Conservation (phyloP, 2,888 invertebrate genomes). For the Diaprepes abbreviatus region DNA sequence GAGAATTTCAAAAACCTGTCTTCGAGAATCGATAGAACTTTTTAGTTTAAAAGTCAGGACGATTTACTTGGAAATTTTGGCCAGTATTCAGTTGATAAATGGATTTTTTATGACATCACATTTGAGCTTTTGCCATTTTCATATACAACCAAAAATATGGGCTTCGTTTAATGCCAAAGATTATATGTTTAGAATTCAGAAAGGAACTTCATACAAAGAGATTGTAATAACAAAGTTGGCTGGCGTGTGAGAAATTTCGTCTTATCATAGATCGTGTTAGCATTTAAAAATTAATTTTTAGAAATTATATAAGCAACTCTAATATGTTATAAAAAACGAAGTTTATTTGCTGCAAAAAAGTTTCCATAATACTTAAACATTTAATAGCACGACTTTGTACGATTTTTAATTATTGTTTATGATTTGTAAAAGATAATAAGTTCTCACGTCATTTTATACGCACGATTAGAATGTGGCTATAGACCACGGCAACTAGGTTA, state of each 20-base stretch:
- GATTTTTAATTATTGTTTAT: too few species aligned
- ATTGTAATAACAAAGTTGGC: neutral
- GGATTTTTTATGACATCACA: slow-evolving; percentile 32
- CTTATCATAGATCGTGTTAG: neutral
- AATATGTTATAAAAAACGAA: too few species aligned
- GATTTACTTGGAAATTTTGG: slow-evolving; percentile 23
- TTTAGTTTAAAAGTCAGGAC: slow-evolving; percentile 14
- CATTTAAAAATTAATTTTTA: neutral
- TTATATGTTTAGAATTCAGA: neutral
- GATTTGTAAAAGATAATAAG: too few species aligned
- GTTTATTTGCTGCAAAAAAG: too few species aligned
- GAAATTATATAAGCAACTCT: neutral
- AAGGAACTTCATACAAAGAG: neutral
- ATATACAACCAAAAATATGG: slow-evolving; percentile 32
- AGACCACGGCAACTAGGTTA: too few species aligned
- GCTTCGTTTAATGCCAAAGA: slow-evolving; percentile 7
- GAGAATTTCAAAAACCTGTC: neutral
- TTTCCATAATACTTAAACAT: too few species aligned
- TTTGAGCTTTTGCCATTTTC: slow-evolving; percentile 28
- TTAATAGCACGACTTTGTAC: too few species aligned
- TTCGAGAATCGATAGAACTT: neutral
- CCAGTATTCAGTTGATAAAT: slow-evolving; percentile 26
- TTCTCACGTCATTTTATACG: too few species aligned
- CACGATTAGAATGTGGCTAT: too few species aligned
- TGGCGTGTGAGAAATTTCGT: neutral